Base-by-base conservation (phyloP, 64 coral and sea anemone genomes). In the Catalaphyllia jardinei region DNA sequence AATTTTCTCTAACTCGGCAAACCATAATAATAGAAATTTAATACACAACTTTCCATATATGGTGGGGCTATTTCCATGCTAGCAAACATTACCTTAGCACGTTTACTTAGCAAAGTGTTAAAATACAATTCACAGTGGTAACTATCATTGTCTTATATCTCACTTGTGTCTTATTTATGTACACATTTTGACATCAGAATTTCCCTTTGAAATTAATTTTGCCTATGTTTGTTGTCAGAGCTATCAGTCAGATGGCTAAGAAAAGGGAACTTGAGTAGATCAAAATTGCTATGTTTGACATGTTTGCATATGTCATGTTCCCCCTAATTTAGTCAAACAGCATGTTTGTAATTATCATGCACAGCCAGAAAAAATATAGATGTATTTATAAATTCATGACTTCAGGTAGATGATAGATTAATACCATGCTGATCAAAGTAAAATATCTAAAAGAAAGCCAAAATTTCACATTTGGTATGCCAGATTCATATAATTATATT, bases 11-110 rank as follows among this genome's bases (percentile, higher is more conserved):
- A 35, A 59, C 46, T 39, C 10, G 4, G 61, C 60, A 80, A 90
- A 90, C 60, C 64, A 72, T 60, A 51, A 82, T 73, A 60, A 82
- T 88, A 52, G 73, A 77, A 75, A 78, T 78, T 77, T 77, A 78
- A 88, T 64, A 64, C 54, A 42, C 46, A 75, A 75, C 31, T 5
- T 75, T 24, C 72, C 86, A 88, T 88, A 76, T 60, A 88, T 88
- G 86, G 72, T 25, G 35, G 19, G 71, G 61, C 63, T 71, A 39
- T 51, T 85, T 35, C 35, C 62, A 71, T 85, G 35, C 13, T 51
- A 65, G 22, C 33, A 85, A 85, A 85, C 39, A 82, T 29, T 20
- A 85, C 20, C 81, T 42, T 83, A 39, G 8, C 49, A 10, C 69
- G 81, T 71, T 85, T 85, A 51, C 63, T 50, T 65, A 85, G 62